Conservation (phyloP, 2,113 vertebrate genomes). For the Pagrus major region DNA sequence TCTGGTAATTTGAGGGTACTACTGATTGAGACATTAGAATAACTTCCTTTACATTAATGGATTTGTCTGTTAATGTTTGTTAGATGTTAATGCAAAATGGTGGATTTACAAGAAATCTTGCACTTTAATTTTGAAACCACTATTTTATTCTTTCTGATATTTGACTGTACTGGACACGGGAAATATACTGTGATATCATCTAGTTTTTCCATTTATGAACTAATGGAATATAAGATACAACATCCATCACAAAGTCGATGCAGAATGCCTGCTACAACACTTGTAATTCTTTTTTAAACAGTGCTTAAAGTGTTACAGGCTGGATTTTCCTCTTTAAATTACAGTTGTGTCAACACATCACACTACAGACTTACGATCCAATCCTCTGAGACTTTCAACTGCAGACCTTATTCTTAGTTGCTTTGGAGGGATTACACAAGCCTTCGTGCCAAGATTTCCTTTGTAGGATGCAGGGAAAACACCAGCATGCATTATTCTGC, state of each 20-base stretch:
- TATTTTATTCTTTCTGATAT: too few species aligned
- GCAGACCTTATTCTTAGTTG: constrained; percentile 50
- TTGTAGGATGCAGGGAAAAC: constrained; percentile 47
- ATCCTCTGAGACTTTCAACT: constrained; percentile 38
- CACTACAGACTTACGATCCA: constrained; percentile 23
- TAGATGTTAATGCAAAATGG: not conserved
- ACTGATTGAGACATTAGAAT: not conserved
- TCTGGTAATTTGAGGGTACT: not conserved
- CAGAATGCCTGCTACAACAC: not conserved
- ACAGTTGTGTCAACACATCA: constrained; percentile 51
- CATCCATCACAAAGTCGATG: not conserved
- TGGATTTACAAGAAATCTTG: not conserved
- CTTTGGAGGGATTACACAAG: constrained; percentile 58
- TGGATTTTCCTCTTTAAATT: constrained; percentile 44
- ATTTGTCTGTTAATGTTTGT: not conserved
- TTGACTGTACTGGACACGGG: not conserved
- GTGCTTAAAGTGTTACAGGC: not conserved
- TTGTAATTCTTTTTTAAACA: not conserved
- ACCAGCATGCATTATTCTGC: constrained; percentile 56
- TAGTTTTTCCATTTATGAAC: not conserved
- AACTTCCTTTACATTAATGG: not conserved
- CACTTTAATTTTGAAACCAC: too few species aligned
- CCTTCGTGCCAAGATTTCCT: constrained; percentile 49
- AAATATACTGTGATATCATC: not conserved
- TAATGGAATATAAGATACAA: not conserved